phyloP scores from a whole-genome alignment of 1,140 invertebrate species.

The Macrobrachium nipponense region DNA sequence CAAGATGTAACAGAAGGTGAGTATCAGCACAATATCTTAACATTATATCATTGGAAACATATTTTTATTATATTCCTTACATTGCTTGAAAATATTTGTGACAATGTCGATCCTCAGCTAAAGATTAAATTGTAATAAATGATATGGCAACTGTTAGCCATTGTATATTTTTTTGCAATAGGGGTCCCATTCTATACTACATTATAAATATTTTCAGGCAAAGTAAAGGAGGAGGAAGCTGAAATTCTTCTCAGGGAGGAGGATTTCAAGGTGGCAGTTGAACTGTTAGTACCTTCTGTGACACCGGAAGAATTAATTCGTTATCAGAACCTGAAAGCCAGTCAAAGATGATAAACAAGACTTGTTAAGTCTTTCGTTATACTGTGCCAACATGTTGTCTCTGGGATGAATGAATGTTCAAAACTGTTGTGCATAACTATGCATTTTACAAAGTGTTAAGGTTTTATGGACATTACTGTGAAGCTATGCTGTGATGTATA shows the following conservation, averaged over 20 bases:
- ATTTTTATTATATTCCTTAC: background rate
- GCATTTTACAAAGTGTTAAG: no score
- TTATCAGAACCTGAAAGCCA: conserved; percentile 25
- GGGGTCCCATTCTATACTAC: no score
- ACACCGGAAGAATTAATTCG: conserved; percentile 15
- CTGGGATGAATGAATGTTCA: no score
- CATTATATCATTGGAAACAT: background rate
- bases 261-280: conserved; percentile 23
- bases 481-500: no score
- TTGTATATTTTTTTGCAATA: no score
- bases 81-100: background rate
- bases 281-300: conserved; percentile 32
- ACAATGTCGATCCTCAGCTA: background rate
- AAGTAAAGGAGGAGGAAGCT: conserved; percentile 26
- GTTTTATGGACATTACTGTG: no score
- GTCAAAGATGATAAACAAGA: background rate
- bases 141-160: no score
- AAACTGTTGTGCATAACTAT: no score
- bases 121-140: background rate
- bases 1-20: conserved; percentile 25
- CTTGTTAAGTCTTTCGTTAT: background rate
- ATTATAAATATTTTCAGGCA: background rate
- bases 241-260: conserved; percentile 16
- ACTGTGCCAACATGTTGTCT: background rate
- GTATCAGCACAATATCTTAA: background rate